Percentiles rank a stretch among this genome's conserved stretches.
Conservation (phyloP, 2,888 invertebrate genomes). For the Ectemnius cavifrons region DNA sequence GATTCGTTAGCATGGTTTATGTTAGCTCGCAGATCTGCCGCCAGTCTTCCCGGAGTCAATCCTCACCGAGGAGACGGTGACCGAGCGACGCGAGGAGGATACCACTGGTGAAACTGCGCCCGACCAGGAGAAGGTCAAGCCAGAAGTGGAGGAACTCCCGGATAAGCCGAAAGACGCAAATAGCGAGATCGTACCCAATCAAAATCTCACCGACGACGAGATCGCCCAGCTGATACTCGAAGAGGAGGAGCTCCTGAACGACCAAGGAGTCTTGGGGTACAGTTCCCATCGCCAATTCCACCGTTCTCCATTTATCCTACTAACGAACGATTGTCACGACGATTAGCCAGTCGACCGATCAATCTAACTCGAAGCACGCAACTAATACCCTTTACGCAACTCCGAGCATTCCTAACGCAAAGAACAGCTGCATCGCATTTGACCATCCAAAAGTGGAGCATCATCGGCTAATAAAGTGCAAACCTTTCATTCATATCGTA, state of each 20-base stretch:
- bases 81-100: conserved; percentile 46
- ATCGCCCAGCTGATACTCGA: conserved; percentile 85
- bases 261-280: conserved; percentile 85
- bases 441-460: background rate
- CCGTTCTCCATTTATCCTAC: too few species aligned
- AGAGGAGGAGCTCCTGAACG: conserved; percentile 83
- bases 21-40: conserved; percentile 62
- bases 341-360: conserved; percentile 4
- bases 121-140: conserved; percentile 40
- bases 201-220: conserved; percentile 82
- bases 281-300: conserved; percentile 13
- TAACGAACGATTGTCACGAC: background rate
- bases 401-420: too few species aligned
- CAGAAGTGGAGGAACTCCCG: conserved; percentile 55
- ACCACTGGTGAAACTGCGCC: conserved; percentile 11
- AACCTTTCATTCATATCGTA: conserved; percentile 58
- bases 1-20: conserved; percentile 13
- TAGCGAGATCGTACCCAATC: conserved; percentile 72
- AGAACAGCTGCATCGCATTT: too few species aligned
- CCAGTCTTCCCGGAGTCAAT: conserved; percentile 66
- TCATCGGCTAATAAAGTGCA: too few species aligned
- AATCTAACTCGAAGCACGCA: background rate
- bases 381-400: background rate
- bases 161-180: conserved; percentile 70
- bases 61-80: conserved; percentile 49